These are phyloP conservation scores for Podotricha telesiphe DNA, from an alignment of 2,888 invertebrate species.

Conservation along the genomic window DNA sequence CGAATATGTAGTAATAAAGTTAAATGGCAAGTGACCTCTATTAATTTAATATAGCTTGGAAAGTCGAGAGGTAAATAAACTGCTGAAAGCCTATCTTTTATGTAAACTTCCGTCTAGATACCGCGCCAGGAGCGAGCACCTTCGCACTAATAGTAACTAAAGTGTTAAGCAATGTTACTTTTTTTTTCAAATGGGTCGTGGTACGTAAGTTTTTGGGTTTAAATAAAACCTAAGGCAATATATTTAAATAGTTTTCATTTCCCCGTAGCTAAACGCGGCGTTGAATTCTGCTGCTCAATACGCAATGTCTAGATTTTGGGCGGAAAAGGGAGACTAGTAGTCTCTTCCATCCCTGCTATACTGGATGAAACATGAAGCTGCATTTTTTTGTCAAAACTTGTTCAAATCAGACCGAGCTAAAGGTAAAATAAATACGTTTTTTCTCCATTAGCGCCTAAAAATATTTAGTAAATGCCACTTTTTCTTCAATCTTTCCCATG, in stretches of 20 bases:
- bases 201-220: too few species aligned
- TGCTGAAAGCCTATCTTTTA: slow-evolving; percentile 57
- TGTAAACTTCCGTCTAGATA: slow-evolving; percentile 65
- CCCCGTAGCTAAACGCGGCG: too few species aligned
- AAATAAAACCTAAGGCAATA: too few species aligned
- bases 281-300: too few species aligned
- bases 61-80: slow-evolving; percentile 53
- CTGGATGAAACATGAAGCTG: too few species aligned
- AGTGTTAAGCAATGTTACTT: neutral
- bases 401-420: neutral
- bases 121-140: slow-evolving; percentile 45
- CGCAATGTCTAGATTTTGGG: too few species aligned
- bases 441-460: neutral
- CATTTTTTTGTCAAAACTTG: too few species aligned
- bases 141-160: slow-evolving; percentile 53
- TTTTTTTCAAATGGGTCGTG: too few species aligned
- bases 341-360: too few species aligned
- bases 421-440: neutral
- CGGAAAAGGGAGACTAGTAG: too few species aligned
- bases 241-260: too few species aligned
- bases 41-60: slow-evolving; percentile 41
- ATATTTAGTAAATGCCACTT: neutral
- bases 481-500: slow-evolving; percentile 8
- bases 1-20: too few species aligned
- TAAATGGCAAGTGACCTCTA: slow-evolving; percentile 36